Base-by-base conservation (phyloP, 2,888 invertebrate genomes). In the Lomographa bimaculata region DNA sequence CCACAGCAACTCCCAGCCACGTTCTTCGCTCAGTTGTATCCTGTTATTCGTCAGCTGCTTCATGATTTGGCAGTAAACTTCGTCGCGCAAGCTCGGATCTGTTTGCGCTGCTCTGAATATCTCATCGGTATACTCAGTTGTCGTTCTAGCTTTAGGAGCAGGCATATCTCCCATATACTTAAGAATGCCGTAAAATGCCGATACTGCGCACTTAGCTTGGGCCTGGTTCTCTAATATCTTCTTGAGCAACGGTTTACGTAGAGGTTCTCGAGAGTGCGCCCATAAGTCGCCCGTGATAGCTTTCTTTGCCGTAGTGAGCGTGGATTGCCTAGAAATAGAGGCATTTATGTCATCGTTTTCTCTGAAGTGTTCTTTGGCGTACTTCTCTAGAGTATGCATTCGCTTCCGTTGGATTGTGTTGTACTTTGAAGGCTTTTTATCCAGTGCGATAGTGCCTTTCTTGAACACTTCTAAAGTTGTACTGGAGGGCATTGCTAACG, bases 1-100 rank as follows among this genome's bases (percentile, higher is more conserved):
- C 94, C 98, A 98, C 92, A 98, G 92, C 45, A 98, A 79, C 73
- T 98, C 97, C 98, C 98, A 98, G 0, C 97, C 98, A 40, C 96
- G 90, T 73, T 97, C 97, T 75, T 97, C 97, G 68, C 97, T 97
- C 30, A 94, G 79, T 33, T 92, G 91, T 68, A 95, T 94, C 50
- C 94, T 91, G 76, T 98, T 98, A 56, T 94, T 95, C 0, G 97
- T 98, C 47, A 98, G 79, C 76, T 98, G 98, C 67, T 97, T 96
- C 93, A 98, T 96, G 45, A 98, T 91, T 79, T 98, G 98, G 70
- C 98, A 98, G 67, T 96, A 98, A 12, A 97, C 89, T 83, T 98
- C 98, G 71, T 98, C 98, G 32, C 95, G 91, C 26, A 98, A 85
- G 21, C 92, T 79, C 53, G 95, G 93, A 59, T 95, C 92, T 60